Base-by-base conservation (phyloP, 2,113 vertebrate genomes). In the Panthera leo region DNA sequence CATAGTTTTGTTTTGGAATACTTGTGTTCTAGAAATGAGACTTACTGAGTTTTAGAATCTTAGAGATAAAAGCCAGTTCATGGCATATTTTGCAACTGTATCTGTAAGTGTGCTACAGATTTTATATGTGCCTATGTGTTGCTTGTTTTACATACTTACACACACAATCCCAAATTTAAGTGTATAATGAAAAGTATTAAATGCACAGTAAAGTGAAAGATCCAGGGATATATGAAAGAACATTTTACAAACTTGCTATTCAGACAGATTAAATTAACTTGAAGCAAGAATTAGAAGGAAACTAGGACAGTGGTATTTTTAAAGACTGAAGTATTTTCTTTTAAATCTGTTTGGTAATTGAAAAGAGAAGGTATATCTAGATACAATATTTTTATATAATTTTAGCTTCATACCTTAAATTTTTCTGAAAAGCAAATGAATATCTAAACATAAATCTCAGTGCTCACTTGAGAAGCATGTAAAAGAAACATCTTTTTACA, bases 1-100 rank as follows among this genome's bases (percentile, higher is more conserved):
- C 98, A 96, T 94, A 97, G 61, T 96, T 98, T 98, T 96, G 97
- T 98, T 97, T 97, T 97, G 73, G 87, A 76, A 96, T 96, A 95
- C 42, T 95, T 97, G 83, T 48, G 16, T 98, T 96, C 98, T 96
- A 92, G 80, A 96, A 84, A 95, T 92, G 76, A 96, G n/a, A 42
- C 95, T 93, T 95, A 71, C 94, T 97, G 70, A 93, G 63, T 96
- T 94, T 97, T 96, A 96, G 83, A 71, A 61, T 97, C 94, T 12
- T 83, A 39, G 96, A 93, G 89, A 95, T 93, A 88, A 96, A 97
- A 98, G 94, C 94, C 98, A 79, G 92, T 95, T 94, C 95, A 95
- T 71, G 93, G 93, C 63, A 92, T 96, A 89, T 92, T 18, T 96
- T 75, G 39, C 93, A 95, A 61, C 87, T 97, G 94, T 96, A 85